Conservation (phyloP, 2,888 invertebrate species). For the Pheosia tremula region DNA sequence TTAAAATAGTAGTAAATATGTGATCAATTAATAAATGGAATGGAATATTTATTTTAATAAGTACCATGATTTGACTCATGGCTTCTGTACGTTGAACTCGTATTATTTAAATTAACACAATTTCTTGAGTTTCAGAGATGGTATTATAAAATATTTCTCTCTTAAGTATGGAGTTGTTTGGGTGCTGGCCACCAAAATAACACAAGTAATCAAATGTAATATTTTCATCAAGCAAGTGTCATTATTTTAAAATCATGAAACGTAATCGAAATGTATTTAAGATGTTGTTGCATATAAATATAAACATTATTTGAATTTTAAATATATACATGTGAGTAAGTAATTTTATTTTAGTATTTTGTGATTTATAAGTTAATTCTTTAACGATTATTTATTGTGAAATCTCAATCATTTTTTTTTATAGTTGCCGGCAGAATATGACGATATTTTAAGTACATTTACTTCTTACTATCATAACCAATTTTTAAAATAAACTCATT, state of each 20-base stretch:
- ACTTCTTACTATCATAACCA: too few relatives aligned
- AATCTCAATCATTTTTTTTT: conserved; percentile 21
- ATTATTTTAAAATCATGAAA: conserved; percentile 34
- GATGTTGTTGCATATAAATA: not conserved
- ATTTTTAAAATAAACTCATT: too few relatives aligned
- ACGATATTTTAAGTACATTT: too few relatives aligned
- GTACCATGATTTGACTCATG: too few relatives aligned
- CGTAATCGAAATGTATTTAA: conserved; percentile 11
- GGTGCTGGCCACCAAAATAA: conserved; percentile 56
- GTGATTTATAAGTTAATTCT: conserved; percentile 30
- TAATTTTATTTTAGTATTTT: conserved; percentile 24
- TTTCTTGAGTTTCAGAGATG: not conserved
- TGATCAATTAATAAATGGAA: too few relatives aligned
- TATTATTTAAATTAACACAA: too few relatives aligned
- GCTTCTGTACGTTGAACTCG: too few relatives aligned
- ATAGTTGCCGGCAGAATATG: conserved; percentile 5
- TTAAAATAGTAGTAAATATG: too few relatives aligned
- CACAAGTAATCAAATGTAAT: conserved; percentile 32
- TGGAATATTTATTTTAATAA: too few relatives aligned
- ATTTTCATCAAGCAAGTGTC: conserved; percentile 23
- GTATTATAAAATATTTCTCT: not conserved
- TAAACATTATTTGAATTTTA: conserved; percentile 16
- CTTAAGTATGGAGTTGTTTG: not conserved
- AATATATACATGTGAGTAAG: conserved; percentile 19
- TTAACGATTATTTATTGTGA: conserved; percentile 26